Base-by-base conservation (phyloP, 1,140 invertebrate genomes). In the Brachionus rubens region DNA sequence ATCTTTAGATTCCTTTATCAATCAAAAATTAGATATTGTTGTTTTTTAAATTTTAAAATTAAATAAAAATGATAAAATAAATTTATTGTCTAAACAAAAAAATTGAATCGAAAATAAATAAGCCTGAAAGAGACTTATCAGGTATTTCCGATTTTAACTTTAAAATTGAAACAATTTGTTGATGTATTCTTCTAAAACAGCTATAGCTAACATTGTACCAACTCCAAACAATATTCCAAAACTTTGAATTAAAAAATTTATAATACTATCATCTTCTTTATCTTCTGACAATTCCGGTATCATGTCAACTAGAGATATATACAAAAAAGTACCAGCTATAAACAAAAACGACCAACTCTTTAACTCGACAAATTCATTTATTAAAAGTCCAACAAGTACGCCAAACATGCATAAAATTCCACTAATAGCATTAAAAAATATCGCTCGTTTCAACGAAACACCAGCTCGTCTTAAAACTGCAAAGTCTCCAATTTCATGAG, bases 301-400 rank as follows among this genome's bases (percentile, higher is more conserved):
- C 92, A 96, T 93, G 83, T 96, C 93, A 30, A 96, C 93, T 76
- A 96, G 87, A 26, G 92, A 92, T 80, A 96, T 93, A 83, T 96
- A 96, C 36, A 96, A 88, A 86, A 96, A 96, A 86, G 92, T 93
- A 68, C 94, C 94, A 43, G 91, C 93, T 12, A 92, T 91, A 19
- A 87, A 88, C 7, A 92, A 89, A 87, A 94, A 96, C 77, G 96
- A 88, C 92, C 93, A 96, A 59, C 89, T 87, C 12, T 90, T 91
- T 30, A 90, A 89, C 21, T 87, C 84, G 21, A 89, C 89, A 19
- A 91, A 89, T 78, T 91, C 90, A 0, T 93, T 92, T 50, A 92
- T 85, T 50, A 89, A 82, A 70, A 94, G 88, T 21, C 92, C 92
- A 79, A 92, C 87, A 56, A 92, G 86, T 90, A 92, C 92, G 1